phyloP scores from a whole-genome alignment of 2,888 invertebrate species.

The Cantharis rustica region DNA sequence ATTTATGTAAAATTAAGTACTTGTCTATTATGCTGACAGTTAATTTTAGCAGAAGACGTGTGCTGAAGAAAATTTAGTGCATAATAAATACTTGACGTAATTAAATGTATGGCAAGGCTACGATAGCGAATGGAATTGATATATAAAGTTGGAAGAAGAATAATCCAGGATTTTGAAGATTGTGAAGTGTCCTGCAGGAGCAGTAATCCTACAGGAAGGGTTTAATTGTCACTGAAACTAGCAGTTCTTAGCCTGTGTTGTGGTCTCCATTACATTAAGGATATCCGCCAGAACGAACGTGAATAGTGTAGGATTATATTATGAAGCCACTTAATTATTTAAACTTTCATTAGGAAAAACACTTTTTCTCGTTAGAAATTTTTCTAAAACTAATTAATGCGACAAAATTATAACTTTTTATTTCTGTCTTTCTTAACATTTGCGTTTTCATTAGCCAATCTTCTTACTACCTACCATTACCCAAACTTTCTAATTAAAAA shows the following conservation, averaged over 20 bases:
- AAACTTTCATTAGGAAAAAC: slow-evolving; percentile 12
- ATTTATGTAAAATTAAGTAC: not conserved
- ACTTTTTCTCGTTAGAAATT: not conserved
- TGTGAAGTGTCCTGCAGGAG: slow-evolving; percentile 32
- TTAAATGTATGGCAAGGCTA: slow-evolving; percentile 11
- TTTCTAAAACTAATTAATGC: not conserved
- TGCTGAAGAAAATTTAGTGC: not conserved
- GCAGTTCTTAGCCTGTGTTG: slow-evolving; percentile 30
- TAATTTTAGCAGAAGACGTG: not conserved
- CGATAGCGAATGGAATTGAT: slow-evolving; percentile 18
- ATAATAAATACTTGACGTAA: slow-evolving; percentile 13
- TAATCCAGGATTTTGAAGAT: slow-evolving; percentile 34
- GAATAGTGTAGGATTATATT: slow-evolving; percentile 32
- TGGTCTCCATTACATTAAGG: slow-evolving; percentile 30
- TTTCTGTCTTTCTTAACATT: not conserved
- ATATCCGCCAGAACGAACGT: slow-evolving; percentile 29
- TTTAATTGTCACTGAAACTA: slow-evolving; percentile 32
- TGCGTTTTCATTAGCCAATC: not conserved
- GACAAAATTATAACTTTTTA: not conserved
- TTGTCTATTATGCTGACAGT: slow-evolving; percentile 4
- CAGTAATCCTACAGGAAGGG: slow-evolving; percentile 32
- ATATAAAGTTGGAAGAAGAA: slow-evolving; percentile 22
- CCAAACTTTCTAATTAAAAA: not conserved
- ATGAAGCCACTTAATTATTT: slow-evolving; percentile 35
- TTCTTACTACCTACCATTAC: not conserved